Evolutionary conservation across 2,113 vertebrate genomes (phyloP), one percentile per base, ranked within the genome.

Genomic region (Strix uralensis): DNA sequence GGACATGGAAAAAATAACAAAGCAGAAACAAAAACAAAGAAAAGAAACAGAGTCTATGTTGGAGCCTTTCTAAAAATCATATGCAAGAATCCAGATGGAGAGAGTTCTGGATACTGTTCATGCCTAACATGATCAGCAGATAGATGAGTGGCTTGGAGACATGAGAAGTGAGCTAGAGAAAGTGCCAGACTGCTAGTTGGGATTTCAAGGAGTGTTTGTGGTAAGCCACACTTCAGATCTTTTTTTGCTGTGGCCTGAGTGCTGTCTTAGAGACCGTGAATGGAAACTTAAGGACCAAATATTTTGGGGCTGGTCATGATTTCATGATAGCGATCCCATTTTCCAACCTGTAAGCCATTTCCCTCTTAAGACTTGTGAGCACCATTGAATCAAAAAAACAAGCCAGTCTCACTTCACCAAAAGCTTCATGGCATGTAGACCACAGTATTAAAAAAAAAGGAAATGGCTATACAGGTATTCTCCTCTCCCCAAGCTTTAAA

Each of bases 61-160:
- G 92, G 93, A 97, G n/a, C 55, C 66, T 85, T 94, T 96, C 94
- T 96, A 96, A 95, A 97, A 97, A 97, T 95, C 94, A 96, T 93
- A 92, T 73, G 40, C 81, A 70, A 87, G 91, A 89, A 82, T 97
- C 94, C 96, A 93, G 77, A 95, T 83, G 86, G 88, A 89, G 86
- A 75, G 83, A 79, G 23, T 89, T 88, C 66, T 95, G 94, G 91
- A 90, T 94, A 55, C 81, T 95, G 73, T 69, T 95, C 84, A 54
- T 90, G 90, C 73, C 78, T 94, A 91, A 87, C 92, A 95, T 82
- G 86, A 95, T 92, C 69, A 94, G 77, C 83, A 96, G 96, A 97
- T 96, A 94, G 89, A 94, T 94, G 95, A 95, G 88, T 81, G 94
- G 73, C 95, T 96, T 95, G 97, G 88, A 92, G 88, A 89, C 18